These are phyloP conservation scores for Berghia stephanieae DNA, from an alignment of 1,140 invertebrate genomes.

Conservation along the genomic window DNA sequence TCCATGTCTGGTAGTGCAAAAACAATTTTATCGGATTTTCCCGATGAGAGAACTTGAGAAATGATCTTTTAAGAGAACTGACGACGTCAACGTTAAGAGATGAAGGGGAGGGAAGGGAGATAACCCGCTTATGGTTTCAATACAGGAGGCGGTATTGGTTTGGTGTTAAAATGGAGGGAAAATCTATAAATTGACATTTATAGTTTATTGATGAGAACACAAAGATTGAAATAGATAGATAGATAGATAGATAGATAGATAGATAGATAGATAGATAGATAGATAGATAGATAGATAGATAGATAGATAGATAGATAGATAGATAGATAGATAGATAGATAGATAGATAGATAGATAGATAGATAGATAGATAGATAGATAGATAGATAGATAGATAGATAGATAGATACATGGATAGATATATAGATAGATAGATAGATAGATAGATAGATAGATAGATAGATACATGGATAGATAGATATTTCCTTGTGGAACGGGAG, in stretches of 20 bases:
- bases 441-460: conserved; percentile 11
- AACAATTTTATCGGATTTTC: no score
- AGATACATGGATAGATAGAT: conserved; percentile 17
- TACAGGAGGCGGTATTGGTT: no score
- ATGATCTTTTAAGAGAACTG: no score
- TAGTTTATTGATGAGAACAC: no score
- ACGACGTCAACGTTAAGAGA: no score
- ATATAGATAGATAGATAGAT: conserved; percentile 3
- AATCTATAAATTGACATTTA: no score
- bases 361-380: conserved; percentile 8
- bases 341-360: conserved; percentile 8
- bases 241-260: conserved; percentile 16
- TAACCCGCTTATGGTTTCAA: no score
- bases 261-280: conserved; percentile 14
- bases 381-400: conserved; percentile 8
- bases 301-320: conserved; percentile 9
- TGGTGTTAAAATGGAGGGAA: no score
- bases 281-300: conserved; percentile 19
- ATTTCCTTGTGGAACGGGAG: not conserved
- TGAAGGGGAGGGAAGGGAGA: no score
- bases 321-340: conserved; percentile 8
- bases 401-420: conserved; percentile 6
- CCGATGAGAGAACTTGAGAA: no score
- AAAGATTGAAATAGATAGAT: not conserved
- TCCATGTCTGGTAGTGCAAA: no score